Percentiles rank a stretch among this genome's conserved stretches.
Evolutionary conservation across 2,113 vertebrate genomes (phyloP).

Genomic region (Python bivittatus): DNA sequence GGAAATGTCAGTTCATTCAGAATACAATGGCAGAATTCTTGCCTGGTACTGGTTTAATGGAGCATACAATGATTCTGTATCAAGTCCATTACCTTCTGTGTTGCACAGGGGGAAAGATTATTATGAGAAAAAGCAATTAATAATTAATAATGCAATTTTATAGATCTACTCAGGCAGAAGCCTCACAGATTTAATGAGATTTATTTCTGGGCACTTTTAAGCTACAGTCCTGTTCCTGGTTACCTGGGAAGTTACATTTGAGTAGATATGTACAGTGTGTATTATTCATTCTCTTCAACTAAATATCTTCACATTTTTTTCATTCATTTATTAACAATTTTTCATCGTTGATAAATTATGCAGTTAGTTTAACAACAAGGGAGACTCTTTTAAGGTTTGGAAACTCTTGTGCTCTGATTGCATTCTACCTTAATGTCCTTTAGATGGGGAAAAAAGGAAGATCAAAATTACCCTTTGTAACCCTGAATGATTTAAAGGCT

Average conservation of each 20-base stretch:
- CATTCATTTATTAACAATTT: background rate
- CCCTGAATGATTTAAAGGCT: slow-evolving; percentile 24
- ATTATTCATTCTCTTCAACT: background rate
- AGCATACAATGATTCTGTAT: background rate
- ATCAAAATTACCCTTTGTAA: slow-evolving; percentile 20
- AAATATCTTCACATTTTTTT: slow-evolving; percentile 10
- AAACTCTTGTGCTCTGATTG: slow-evolving; percentile 18
- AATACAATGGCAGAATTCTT: background rate
- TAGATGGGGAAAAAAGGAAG: background rate
- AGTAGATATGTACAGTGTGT: background rate
- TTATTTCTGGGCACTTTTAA: background rate
- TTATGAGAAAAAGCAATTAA: background rate
- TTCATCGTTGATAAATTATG: background rate
- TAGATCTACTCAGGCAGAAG: background rate
- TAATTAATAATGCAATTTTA: background rate
- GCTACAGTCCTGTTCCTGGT: background rate
- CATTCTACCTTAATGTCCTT: slow-evolving; percentile 30
- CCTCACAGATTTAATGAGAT: background rate
- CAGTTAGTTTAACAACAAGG: background rate
- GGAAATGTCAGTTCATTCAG: background rate
- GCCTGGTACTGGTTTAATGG: background rate
- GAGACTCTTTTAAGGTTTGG: slow-evolving; percentile 15
- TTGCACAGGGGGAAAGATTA: background rate
- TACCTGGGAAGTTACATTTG: background rate
- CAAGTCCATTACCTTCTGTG: background rate